Conservation (phyloP, 1,140 invertebrate species). For the Anadara kagoshimensis region DNA sequence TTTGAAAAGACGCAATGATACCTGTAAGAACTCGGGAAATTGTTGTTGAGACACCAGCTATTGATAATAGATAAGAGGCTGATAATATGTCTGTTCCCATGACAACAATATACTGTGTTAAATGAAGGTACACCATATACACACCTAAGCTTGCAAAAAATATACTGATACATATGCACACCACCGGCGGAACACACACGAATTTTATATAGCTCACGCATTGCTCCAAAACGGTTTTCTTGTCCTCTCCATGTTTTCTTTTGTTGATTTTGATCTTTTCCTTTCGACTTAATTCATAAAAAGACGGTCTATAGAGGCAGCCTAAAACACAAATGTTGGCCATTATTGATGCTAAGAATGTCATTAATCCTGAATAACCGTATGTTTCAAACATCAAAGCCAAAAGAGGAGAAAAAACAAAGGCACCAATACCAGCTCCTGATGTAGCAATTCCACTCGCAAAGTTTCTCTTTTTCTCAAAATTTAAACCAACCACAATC, state of each 20-base stretch:
- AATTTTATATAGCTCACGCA: slow-evolving; percentile 17
- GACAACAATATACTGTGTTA: slow-evolving; percentile 5
- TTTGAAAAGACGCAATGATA: slow-evolving; percentile 3
- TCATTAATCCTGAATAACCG: slow-evolving; percentile 6
- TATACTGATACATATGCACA: slow-evolving; percentile 1
- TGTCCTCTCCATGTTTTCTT: not conserved
- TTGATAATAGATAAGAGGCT: slow-evolving; percentile 11
- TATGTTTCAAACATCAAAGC: slow-evolving; percentile 10
- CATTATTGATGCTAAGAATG: slow-evolving; percentile 6
- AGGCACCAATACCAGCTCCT: slow-evolving; percentile 17
- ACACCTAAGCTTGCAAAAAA: slow-evolving; percentile 13
- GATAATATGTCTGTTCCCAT: not conserved
- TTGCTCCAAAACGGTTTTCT: too few relatives aligned
- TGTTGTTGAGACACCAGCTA: slow-evolving; percentile 4
- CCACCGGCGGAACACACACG: not conserved
- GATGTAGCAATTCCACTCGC: slow-evolving; percentile 16
- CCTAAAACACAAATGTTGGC: slow-evolving; percentile 13
- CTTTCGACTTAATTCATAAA: not conserved
- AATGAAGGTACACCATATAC: slow-evolving; percentile 25
- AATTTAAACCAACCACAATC: slow-evolving; percentile 19
- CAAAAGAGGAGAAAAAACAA: slow-evolving; percentile 8
- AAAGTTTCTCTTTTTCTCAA: slow-evolving; percentile 22
- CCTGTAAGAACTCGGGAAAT: not conserved
- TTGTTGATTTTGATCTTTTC: not conserved
- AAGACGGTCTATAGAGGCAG: not conserved